These are phyloP conservation scores for Samia ricini DNA, from an alignment of 1,140 invertebrate genomes.

Conservation along the genomic window DNA sequence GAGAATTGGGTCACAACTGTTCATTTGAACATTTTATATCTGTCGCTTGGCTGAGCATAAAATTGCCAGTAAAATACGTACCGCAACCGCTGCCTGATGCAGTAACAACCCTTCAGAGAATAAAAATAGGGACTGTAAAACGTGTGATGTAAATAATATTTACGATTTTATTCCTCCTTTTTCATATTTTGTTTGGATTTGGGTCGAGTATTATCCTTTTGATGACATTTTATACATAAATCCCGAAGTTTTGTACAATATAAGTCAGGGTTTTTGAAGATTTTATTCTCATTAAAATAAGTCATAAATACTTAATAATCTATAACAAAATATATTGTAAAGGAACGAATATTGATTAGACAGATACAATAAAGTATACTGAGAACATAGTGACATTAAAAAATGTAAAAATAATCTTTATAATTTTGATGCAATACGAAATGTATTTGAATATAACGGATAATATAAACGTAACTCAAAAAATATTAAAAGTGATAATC, in stretches of 20 bases:
- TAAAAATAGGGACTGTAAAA: neutral
- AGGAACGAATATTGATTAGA: too few relatives aligned
- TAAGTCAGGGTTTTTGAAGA: neutral
- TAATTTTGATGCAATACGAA: too few relatives aligned
- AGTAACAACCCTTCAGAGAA: neutral
- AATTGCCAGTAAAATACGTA: neutral
- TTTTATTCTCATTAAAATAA: too few relatives aligned
- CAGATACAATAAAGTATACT: too few relatives aligned
- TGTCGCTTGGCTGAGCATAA: neutral
- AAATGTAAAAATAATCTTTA: too few relatives aligned
- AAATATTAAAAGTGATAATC: too few relatives aligned
- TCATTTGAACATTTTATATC: neutral
- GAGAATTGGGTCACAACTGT: neutral
- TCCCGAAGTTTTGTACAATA: neutral
- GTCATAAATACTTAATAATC: too few relatives aligned
- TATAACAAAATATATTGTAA: too few relatives aligned
- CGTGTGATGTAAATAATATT: neutral
- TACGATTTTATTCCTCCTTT: neutral
- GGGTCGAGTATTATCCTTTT: neutral
- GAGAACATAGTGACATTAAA: too few relatives aligned
- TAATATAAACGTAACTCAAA: too few relatives aligned
- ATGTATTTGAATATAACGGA: too few relatives aligned
- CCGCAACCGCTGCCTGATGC: neutral
- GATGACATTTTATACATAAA: neutral
- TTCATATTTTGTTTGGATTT: neutral